Evolutionary conservation across 2,888 invertebrate genomes (phyloP).

Genomic region (Abrostola triplasia): DNA sequence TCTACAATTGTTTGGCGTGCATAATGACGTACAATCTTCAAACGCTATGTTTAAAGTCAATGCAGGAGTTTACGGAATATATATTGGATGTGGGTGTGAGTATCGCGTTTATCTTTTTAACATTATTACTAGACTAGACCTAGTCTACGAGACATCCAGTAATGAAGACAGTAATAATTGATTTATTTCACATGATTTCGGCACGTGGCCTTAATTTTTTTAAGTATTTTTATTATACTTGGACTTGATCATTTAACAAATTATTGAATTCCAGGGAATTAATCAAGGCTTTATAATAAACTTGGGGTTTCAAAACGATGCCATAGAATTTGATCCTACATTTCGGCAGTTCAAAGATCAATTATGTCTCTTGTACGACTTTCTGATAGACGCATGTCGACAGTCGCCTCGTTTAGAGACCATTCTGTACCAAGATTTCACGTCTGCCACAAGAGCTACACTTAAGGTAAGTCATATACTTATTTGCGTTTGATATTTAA

Average conservation of each 20-base stretch:
- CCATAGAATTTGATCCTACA: conserved; percentile 91
- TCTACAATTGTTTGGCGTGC: conserved; percentile 95
- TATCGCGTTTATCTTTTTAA: conserved; percentile 17
- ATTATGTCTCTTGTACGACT: conserved; percentile 91
- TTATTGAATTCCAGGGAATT: conserved; percentile 82
- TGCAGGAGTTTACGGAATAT: conserved; percentile 93
- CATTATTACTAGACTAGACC: neutral
- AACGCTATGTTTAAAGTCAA: conserved; percentile 93
- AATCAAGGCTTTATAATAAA: conserved; percentile 92
- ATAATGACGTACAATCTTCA: conserved; percentile 97
- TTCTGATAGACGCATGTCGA: conserved; percentile 92
- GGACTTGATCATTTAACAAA: neutral
- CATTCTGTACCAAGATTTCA: conserved; percentile 91
- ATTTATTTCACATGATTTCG: too few relatives aligned
- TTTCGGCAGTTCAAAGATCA: conserved; percentile 92
- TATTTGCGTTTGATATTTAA: neutral
- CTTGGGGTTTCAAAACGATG: conserved; percentile 88
- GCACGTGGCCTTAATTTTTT: neutral
- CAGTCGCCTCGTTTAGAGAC: conserved; percentile 94
- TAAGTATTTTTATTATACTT: neutral
- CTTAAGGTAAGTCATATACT: conserved; percentile 66
- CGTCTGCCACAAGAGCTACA: conserved; percentile 59
- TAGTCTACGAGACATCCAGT: neutral
- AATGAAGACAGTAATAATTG: too few relatives aligned
- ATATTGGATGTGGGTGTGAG: conserved; percentile 93